Base-by-base conservation (phyloP, 2,797 vertebrate species). In the Dipus sagitta region DNA sequence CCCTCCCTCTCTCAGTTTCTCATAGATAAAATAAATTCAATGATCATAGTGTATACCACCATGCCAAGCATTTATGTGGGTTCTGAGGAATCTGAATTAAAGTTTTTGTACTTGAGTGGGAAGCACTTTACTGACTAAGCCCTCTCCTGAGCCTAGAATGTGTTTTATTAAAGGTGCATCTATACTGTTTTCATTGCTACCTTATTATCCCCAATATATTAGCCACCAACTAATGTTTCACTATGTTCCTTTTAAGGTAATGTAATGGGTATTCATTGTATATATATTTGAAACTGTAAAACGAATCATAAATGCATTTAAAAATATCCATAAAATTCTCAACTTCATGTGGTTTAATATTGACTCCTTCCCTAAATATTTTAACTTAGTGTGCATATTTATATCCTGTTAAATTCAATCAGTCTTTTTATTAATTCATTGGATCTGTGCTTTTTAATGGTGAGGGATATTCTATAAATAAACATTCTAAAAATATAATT, bases 351-450 rank as follows among this genome's bases (percentile, higher is more conserved):
- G 42, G 21, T 34, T 86, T 68, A 86, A 80, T 67, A 30, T 75
- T 68, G 52, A 91, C 2, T 28, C 21, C 74, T 74, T 79, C 17
- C 47, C 20, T 78, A 86, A 79, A n/a, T 90, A 52, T 42, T 93
- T 92, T 64, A 76, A 8, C 14, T 68, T 23, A 62, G 28, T 17
- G 26, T 79, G 5, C 52, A 12, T 4, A 32, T 71, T 38, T 85
- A 52, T 71, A 70, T 79, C 26, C 15, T 93, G 52, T 76, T 71
- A 89, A 93, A 79, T 75, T 88, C 18, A 67, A 21, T 67, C 15
- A 70, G 8, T 77, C 13, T 17, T 79, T 96, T 88, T 75, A 81
- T 74, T 78, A 93, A 82, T n/a, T 71, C 71, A 77, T 58, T 74
- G 17, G 64, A 26, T 47, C 34, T 34, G 21, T 60, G 54, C 13